Evolutionary conservation across 2,888 invertebrate species (phyloP), one percentile per base, ranked within the genome.

Genomic region (Acanthococcus lagerstroemiae): DNA sequence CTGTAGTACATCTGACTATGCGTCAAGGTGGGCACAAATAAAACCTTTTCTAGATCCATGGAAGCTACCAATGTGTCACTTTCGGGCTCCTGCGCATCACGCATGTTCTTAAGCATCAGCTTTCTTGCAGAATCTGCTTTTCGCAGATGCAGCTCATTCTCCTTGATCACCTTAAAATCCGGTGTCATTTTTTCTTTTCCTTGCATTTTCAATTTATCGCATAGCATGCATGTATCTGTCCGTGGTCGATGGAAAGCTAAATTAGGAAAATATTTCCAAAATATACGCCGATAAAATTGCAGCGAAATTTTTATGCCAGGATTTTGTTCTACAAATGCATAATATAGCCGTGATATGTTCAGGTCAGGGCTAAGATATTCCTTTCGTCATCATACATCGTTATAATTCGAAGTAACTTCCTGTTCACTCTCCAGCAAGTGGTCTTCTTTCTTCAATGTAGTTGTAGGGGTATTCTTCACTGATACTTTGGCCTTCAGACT

Each of bases 31-130:
- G 72, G 74, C 48, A 71, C 72, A 7, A 60, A 50, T 55, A 73
- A 66, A 25, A 73, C 73, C 69, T 73, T 72, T 68, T 74, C 71
- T 57, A 73, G 68, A 68, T 74, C 73, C 68, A 73, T 70, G 21
- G 71, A 55, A 17, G 69, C 30, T 15, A 55, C 67, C 55, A 69
- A 67, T 30, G 44, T 68, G 44, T 58, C 67, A 61, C 70, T 70
- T 77, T 45, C 17, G 17, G 70, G 69, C 48, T n/a, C 17, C 6
- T 9, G 9, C 12, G 48, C 6, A 9, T 48, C 19, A 6, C n/a
- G 6, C 27, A 58, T 46, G 66, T 24, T 4, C 7, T 21, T 5
- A 26, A 46, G 46, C 57, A 50, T 21, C 6, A 26, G 9, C 48
- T 60, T 46, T 45, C 50, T 25, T 15, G 26, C 26, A 37, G 37